Base-by-base conservation (phyloP, 2,113 vertebrate species). In the Triplophysa tibetana region DNA sequence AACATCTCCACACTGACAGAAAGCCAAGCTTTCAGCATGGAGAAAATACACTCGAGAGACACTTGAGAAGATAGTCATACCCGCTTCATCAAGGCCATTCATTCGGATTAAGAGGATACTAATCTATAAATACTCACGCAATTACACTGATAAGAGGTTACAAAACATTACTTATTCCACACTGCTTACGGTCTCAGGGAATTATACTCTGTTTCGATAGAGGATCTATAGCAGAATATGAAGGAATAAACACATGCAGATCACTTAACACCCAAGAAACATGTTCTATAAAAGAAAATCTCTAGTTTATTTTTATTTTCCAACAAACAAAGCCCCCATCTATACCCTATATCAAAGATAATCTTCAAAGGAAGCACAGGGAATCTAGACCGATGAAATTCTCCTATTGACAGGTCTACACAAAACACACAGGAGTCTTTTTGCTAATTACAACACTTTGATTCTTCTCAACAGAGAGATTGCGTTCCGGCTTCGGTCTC, bases 311-410 rank as follows among this genome's bases (percentile, higher is more conserved):
- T 56, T 11, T 13, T 78, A 50, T 75, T 81, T 56, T 48, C 70
- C 1, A 64, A 63, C 38, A n/a, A 74, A 78, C 17, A 78, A 64
- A 56, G 48, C 26, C 26, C 7, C 16, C 0, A 72, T 77, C 58
- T 58, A 63, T 75, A n/a, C 48, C 43, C 45, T 50, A 45, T 50
- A 66, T 82, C 24, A 50, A 72, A 63, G 66, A 54, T 73, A 81
- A 14, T 56, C 54, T 70, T 78, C 69, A 26, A 76, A 58, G 73
- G 73, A 68, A 74, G 70, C 23, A 38, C n/a, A 50, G 14, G 24
- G 33, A 65, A 26, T 54, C 23, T 65, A 52, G 24, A 56, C 70
- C 41, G 50, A 83, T 67, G 78, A 17, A 78, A 70, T 82, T 29
- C 66, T 70, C 16, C 74, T 64, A 63, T 66, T 54, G 19, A 69